A percentile compares a stretch with the other conserved stretches of the same genome.
Evolutionary conservation across 2,888 invertebrate species (phyloP).

Genomic region (Oscheius myriophilus): DNA sequence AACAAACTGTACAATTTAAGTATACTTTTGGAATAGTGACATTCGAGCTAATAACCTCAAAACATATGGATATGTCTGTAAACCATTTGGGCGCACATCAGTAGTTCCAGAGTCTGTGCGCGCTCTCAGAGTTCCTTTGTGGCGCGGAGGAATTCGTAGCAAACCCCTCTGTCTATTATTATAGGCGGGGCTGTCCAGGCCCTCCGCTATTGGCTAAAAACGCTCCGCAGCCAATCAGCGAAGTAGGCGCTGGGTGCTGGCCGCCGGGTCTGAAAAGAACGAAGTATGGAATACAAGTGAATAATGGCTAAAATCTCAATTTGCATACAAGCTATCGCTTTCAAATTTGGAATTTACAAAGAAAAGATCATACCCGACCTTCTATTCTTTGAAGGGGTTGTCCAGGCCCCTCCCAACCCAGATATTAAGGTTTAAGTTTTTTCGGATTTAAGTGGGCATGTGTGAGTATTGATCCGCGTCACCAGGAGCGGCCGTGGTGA

Average conservation of each 20-base stretch:
- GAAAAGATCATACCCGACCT: not conserved
- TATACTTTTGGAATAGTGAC: no score
- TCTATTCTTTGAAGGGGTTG: no score
- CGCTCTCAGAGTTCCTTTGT: slow-evolving; percentile 15
- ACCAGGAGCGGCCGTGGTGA: slow-evolving; percentile 10
- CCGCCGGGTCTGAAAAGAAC: not conserved
- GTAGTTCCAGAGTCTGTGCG: not conserved
- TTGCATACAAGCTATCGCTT: not conserved
- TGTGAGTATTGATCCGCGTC: slow-evolving; percentile 20
- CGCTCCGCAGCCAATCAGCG: slow-evolving; percentile 13
- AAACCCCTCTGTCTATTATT: slow-evolving; percentile 4
- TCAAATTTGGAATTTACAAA: not conserved
- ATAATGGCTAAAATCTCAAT: slow-evolving; percentile 2
- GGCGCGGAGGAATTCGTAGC: slow-evolving; percentile 17
- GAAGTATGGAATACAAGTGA: not conserved
- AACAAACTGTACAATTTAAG: no score
- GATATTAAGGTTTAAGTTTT: slow-evolving; percentile 1
- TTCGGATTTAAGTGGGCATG: slow-evolving; percentile 7
- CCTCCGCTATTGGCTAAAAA: slow-evolving; percentile 18
- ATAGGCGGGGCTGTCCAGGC: not conserved
- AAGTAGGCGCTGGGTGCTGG: not conserved
- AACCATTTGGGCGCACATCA: not conserved
- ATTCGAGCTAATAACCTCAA: no score
- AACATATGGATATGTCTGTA: not conserved
- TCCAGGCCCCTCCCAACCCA: no score